These are phyloP conservation scores for Aquatica leii DNA, from an alignment of 2,888 invertebrate genomes.

Conservation along the genomic window DNA sequence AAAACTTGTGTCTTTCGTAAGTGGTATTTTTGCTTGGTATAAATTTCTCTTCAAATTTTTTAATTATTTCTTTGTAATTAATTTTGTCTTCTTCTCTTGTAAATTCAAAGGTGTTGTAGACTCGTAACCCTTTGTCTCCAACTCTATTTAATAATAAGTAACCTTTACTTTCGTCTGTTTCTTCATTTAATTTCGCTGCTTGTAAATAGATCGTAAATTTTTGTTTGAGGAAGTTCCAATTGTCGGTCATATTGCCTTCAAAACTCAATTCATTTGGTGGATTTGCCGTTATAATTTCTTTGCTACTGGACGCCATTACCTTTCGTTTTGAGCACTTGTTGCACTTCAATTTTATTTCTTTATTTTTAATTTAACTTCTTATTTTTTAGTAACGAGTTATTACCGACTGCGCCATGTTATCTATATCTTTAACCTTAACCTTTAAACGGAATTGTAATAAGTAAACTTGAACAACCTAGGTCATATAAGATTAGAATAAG, in stretches of 20 bases:
- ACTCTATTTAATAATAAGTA: neutral
- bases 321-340: too few relatives aligned
- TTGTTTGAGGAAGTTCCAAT: constrained; percentile 3
- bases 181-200: constrained; percentile 1
- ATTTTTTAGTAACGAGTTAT: too few relatives aligned
- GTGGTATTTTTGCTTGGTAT: neutral
- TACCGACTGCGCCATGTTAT: too few relatives aligned
- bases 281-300: neutral
- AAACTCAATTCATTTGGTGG: neutral
- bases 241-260: neutral
- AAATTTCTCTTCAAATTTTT: neutral
- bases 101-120: neutral
- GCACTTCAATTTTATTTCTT: too few relatives aligned
- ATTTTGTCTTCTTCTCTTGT: neutral
- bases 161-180: neutral
- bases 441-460: neutral
- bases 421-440: too few relatives aligned
- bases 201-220: neutral
- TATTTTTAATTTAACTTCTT: too few relatives aligned
- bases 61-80: constrained; percentile 1
- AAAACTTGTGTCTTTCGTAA: neutral
- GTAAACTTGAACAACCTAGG: neutral
- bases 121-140: neutral
- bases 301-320: neutral
- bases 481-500: too few relatives aligned